Evolutionary conservation across 2,797 vertebrate genomes (phyloP), one percentile per base, ranked within the genome.

Genomic region (Syngnathus rostellatus): DNA sequence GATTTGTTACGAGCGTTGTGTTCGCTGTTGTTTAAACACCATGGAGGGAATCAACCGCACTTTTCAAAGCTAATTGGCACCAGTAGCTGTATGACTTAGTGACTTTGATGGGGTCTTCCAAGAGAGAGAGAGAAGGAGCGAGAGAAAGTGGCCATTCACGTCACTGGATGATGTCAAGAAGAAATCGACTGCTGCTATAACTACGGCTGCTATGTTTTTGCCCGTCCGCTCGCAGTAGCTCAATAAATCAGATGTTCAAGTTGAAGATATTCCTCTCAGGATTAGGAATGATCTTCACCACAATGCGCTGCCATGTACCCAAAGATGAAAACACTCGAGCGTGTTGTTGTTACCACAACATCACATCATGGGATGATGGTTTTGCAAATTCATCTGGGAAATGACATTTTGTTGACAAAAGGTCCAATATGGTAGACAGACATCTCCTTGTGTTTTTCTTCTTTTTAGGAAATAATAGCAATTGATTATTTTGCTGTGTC

Each of bases 51-150:
- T 61, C 41, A 61, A 61, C 39, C n/a, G 14, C 59, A 61, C 25
- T 41, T 41, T 61, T 61, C 39, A 41, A 61, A 61, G 39, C 59
- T 41, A 61, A 61, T 41, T 61, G 39, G 19, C 40, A 21, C 59
- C 59, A 61, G 59, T 61, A 61, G 59, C n/a, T 41, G 39, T 41
- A 12, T 41, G 59, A 61, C 58, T 61, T 40, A 11, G 19, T 85
- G 78, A 76, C 70, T 77, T 71, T 80, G 66, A 67, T 21, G n/a
- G n/a, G 53, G 53, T 6, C 8, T 3, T 2, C 1, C 11, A 25
- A 25, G 23, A 25, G 21, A 25, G 23, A 25, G 21, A 12, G 6
- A n/a, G 45, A 14, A 12, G 2, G 45, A 46, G 11, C 11, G 16
- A 46, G 53, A 25, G 21, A 25, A 21, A 12, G 53, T 23, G 53